phyloP scores from a whole-genome alignment of 2,113 vertebrate genomes.

The Siphamia tubifer region DNA sequence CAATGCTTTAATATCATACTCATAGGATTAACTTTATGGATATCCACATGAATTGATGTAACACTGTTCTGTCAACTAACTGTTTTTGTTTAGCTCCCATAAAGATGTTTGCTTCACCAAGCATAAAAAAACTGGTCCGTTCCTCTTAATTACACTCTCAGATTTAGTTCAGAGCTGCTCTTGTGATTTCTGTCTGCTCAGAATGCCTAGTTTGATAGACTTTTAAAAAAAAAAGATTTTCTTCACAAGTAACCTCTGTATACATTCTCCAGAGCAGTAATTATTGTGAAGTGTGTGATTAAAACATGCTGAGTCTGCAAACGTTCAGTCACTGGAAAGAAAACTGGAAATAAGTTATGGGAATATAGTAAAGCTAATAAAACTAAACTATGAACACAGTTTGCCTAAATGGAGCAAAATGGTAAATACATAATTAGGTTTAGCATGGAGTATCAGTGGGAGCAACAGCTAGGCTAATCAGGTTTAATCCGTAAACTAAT shows the following conservation, averaged over 20 bases:
- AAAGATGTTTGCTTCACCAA: constrained; percentile 26
- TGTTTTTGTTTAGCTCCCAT: constrained; percentile 30
- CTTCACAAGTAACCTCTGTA: not conserved
- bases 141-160: constrained; percentile 8
- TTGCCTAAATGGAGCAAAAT: constrained; percentile 27
- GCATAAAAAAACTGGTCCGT: constrained; percentile 17
- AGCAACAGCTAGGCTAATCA: constrained; percentile 50
- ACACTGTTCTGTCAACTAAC: constrained; percentile 20
- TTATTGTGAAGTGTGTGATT: not conserved
- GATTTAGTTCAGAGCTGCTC: not conserved
- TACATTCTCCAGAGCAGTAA: not conserved
- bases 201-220: not conserved
- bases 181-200: constrained; percentile 4
- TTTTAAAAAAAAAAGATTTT: too few species aligned
- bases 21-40: constrained; percentile 25
- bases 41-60: constrained; percentile 24
- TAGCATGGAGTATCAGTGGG: constrained; percentile 36
- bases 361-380: constrained; percentile 6
- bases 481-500: constrained; percentile 67
- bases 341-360: constrained; percentile 1
- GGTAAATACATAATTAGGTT: constrained; percentile 40
- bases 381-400: constrained; percentile 7
- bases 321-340: not conserved
- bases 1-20: constrained; percentile 49
- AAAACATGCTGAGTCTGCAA: not conserved